A percentile compares a stretch with the other conserved stretches of the same genome.
Evolutionary conservation across 2,113 vertebrate genomes (phyloP).

Genomic region (Smithornis capensis): DNA sequence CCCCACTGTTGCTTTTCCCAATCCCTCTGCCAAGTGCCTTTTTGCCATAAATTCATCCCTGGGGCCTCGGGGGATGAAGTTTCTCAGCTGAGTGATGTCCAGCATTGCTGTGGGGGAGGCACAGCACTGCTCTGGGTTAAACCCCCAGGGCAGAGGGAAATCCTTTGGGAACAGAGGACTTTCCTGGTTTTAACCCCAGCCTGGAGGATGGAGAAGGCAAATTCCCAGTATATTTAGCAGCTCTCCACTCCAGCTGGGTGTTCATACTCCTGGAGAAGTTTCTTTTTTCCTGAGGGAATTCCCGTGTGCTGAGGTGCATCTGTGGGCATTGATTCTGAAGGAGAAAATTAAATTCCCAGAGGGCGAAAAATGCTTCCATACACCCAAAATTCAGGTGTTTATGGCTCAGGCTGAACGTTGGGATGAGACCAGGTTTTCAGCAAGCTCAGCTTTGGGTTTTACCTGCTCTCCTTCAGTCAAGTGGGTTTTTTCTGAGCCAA

Average conservation of each 20-base stretch:
- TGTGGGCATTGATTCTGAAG: neutral
- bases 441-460: neutral
- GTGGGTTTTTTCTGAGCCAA: neutral
- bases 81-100: neutral
- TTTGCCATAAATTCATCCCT: accelerated
- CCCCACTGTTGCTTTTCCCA: neutral
- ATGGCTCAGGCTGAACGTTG: neutral
- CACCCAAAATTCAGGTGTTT: accelerated
- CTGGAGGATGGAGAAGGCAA: neutral
- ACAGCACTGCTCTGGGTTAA: neutral
- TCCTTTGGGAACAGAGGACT: neutral
- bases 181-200: neutral
- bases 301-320: accelerated
- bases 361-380: neutral
- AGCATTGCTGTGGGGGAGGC: accelerated
- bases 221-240: neutral
- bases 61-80: neutral
- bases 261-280: neutral
- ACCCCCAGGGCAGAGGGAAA: neutral
- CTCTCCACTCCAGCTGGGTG: accelerated
- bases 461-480: neutral
- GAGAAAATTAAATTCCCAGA: neutral
- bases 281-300: neutral
- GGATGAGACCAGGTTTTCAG: neutral
- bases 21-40: neutral